These are phyloP conservation scores for Caerostris extrusa DNA, from an alignment of 1,140 invertebrate species.

Conservation along the genomic window DNA sequence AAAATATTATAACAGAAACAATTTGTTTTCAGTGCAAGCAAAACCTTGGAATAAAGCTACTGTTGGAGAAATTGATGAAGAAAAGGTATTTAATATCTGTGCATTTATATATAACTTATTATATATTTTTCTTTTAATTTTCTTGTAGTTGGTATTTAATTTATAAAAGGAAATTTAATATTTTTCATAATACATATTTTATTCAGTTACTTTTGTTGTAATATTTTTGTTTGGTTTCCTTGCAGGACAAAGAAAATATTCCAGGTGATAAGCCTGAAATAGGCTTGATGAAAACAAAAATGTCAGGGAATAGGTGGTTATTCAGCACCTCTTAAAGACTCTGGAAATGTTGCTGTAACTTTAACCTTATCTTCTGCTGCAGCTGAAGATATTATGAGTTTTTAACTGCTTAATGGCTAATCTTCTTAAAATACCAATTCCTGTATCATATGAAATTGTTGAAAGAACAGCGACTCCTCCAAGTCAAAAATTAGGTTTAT, in stretches of 20 bases:
- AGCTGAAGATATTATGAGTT: slow-evolving; percentile 96
- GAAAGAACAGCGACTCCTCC: slow-evolving; percentile 90
- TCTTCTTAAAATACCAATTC: slow-evolving; percentile 93
- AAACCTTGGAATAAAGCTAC: slow-evolving; percentile 54
- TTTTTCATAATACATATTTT: background rate
- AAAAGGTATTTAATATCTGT: slow-evolving; percentile 57
- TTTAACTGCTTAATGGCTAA: slow-evolving; percentile 93
- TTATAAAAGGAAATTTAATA: too few relatives aligned
- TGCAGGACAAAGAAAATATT: slow-evolving; percentile 82
- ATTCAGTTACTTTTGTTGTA: background rate
- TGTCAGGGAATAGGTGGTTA: slow-evolving; percentile 78
- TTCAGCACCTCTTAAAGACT: slow-evolving; percentile 85
- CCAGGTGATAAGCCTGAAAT: slow-evolving; percentile 65
- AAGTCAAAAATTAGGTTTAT: slow-evolving; percentile 90
- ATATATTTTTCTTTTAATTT: background rate
- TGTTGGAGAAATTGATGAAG: slow-evolving; percentile 76
- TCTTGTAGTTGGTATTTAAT: background rate
- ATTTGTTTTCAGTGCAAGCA: slow-evolving; percentile 21
- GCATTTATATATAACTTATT: background rate
- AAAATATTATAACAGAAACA: too few relatives aligned
- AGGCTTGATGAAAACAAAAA: slow-evolving; percentile 79
- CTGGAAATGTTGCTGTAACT: slow-evolving; percentile 94
- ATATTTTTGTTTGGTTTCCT: background rate
- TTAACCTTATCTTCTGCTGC: slow-evolving; percentile 93
- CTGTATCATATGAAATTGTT: slow-evolving; percentile 91